A percentile compares a stretch with the other conserved stretches of the same genome.
phyloP scores from a whole-genome alignment of 2,797 vertebrate species.

The Harpagifer antarcticus region DNA sequence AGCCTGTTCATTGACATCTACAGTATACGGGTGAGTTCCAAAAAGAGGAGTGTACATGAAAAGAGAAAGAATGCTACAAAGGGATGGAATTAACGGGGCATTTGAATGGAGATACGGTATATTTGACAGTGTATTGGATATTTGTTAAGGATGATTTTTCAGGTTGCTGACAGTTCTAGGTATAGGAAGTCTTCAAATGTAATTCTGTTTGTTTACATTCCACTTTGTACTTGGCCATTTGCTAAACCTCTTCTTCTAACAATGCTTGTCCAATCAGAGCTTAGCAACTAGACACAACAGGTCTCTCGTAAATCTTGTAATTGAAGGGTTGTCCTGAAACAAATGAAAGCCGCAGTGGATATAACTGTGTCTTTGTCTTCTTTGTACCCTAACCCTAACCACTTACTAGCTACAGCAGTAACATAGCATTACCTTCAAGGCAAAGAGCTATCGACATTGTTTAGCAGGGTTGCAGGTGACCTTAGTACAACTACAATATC shows the following conservation, averaged over 20 bases:
- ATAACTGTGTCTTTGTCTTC: neutral
- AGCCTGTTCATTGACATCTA: conserved; percentile 56
- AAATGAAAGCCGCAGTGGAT: too few relatives aligned
- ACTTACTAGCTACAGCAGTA: neutral
- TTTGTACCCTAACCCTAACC: neutral
- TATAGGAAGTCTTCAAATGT: neutral
- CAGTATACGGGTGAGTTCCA: conserved; percentile 37
- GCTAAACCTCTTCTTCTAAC: neutral
- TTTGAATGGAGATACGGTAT: conserved; percentile 16
- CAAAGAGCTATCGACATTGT: neutral
- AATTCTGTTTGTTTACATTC: neutral
- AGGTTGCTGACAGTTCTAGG: neutral
- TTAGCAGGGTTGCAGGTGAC: neutral
- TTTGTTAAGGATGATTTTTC: neutral
- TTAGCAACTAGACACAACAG: neutral
- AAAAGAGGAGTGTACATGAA: conserved; percentile 17
- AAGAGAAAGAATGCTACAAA: conserved; percentile 6
- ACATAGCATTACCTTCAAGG: neutral
- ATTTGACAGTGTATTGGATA: neutral
- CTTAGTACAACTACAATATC: neutral
- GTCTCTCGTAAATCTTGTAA: neutral
- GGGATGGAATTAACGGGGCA: conserved; percentile 8
- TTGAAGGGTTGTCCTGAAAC: neutral
- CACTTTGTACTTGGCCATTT: neutral
- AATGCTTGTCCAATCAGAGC: neutral